Conservation (phyloP, 2,888 invertebrate genomes). For the Hypena proboscidalis region DNA sequence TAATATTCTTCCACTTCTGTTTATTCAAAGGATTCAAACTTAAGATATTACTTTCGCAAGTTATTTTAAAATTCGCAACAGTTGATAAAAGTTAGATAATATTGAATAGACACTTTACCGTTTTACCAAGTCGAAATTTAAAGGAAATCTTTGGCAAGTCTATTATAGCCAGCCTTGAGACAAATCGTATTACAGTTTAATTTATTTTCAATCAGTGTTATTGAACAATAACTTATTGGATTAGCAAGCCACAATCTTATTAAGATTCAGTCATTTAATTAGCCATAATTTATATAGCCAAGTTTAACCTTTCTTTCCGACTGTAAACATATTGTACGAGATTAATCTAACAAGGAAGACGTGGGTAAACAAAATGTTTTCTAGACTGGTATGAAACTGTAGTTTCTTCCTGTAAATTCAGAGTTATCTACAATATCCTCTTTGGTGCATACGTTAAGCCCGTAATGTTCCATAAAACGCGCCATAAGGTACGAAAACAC, state of each 20-base stretch:
- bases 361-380: no score
- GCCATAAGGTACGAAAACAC: constrained; percentile 6
- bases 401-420: not conserved
- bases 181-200: constrained; percentile 12
- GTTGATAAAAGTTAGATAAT: constrained; percentile 24
- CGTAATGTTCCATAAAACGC: constrained; percentile 13
- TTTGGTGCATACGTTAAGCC: not conserved
- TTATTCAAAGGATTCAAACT: constrained; percentile 34
- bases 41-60: constrained; percentile 31
- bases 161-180: constrained; percentile 3
- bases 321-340: no score
- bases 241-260: constrained; percentile 6
- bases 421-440: not conserved
- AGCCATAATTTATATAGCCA: no score
- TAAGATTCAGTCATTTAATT: not conserved
- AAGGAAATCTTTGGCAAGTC: not conserved
- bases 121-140: constrained; percentile 8
- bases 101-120: constrained; percentile 4
- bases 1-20: constrained; percentile 12
- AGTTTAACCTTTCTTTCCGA: no score
- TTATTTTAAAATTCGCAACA: constrained; percentile 23
- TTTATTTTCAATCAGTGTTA: constrained; percentile 10
- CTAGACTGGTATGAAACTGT: no score
- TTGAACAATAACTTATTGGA: constrained; percentile 8
- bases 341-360: no score